A percentile compares a stretch with the other conserved stretches of the same genome.
Evolutionary conservation across 2,113 vertebrate species (phyloP).

Genomic region (Engraulis encrasicolus): DNA sequence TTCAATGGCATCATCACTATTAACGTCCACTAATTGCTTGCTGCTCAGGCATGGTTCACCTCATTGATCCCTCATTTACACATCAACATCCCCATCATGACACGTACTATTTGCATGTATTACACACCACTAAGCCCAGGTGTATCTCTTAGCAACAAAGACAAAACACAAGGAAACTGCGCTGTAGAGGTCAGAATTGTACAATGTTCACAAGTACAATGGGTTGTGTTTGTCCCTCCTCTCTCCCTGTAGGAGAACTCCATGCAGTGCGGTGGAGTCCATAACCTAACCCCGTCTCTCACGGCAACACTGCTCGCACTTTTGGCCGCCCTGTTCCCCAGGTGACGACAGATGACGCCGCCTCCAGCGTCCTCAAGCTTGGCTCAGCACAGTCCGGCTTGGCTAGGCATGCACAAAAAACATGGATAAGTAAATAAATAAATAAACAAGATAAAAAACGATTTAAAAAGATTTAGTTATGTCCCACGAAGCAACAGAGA

Average conservation of each 20-base stretch:
- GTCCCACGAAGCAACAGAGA: conserved; percentile 46
- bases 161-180: neutral
- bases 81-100: too few relatives aligned
- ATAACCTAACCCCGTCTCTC: conserved; percentile 56
- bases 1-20: too few relatives aligned
- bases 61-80: too few relatives aligned
- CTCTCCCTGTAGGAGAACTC: conserved; percentile 72
- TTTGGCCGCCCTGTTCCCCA: conserved; percentile 66
- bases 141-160: neutral
- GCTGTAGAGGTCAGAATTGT: neutral
- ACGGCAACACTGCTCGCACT: conserved; percentile 58
- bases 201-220: neutral
- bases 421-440: conserved; percentile 77
- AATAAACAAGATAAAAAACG: conserved; percentile 77
- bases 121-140: neutral
- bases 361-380: conserved; percentile 57
- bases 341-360: conserved; percentile 84
- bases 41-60: too few relatives aligned
- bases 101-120: too few relatives aligned
- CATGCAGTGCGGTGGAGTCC: conserved; percentile 75
- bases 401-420: conserved; percentile 83
- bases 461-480: conserved; percentile 59
- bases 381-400: conserved; percentile 76
- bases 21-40: too few relatives aligned
- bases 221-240: neutral